Percentiles rank a stretch among this genome's conserved stretches.
These are phyloP conservation scores for Calliopum simillimum DNA, from an alignment of 2,888 invertebrate genomes.

Conservation along the genomic window DNA sequence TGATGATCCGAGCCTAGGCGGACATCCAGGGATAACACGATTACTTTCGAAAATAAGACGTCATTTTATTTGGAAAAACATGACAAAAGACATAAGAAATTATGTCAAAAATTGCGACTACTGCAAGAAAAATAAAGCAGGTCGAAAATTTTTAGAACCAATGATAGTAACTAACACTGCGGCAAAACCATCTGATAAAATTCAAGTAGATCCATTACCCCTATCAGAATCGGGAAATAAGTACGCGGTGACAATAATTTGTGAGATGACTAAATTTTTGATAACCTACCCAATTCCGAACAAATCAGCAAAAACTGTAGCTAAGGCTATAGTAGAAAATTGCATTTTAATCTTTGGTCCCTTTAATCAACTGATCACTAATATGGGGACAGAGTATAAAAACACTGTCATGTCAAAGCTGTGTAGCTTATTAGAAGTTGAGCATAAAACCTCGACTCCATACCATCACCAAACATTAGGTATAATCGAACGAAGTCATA, in stretches of 20 bases:
- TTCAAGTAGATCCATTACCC: background rate
- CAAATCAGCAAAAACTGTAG: background rate
- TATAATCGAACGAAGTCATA: conserved; percentile 23
- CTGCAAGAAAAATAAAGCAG: background rate
- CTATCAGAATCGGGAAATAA: background rate
- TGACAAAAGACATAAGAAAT: background rate
- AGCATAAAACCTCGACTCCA: conserved; percentile 18
- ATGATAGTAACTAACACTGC: background rate
- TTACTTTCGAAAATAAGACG: background rate
- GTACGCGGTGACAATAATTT: conserved; percentile 9
- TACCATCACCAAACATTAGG: conserved; percentile 28
- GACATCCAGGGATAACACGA: conserved; percentile 7
- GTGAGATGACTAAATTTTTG: conserved; percentile 2
- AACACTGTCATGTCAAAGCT: background rate
- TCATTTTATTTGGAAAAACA: background rate
- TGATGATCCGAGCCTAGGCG: conserved; percentile 3
- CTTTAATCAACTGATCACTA: background rate
- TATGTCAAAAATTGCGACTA: too few species aligned
- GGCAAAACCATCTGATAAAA: background rate
- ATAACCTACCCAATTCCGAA: background rate
- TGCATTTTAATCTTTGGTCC: conserved; percentile 9
- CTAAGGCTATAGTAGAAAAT: background rate
- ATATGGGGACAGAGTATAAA: background rate
- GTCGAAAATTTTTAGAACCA: background rate
- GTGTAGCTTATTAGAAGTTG: conserved; percentile 2